Base-by-base conservation (phyloP, 1,140 invertebrate species). In the Drosophila nasuta region DNA sequence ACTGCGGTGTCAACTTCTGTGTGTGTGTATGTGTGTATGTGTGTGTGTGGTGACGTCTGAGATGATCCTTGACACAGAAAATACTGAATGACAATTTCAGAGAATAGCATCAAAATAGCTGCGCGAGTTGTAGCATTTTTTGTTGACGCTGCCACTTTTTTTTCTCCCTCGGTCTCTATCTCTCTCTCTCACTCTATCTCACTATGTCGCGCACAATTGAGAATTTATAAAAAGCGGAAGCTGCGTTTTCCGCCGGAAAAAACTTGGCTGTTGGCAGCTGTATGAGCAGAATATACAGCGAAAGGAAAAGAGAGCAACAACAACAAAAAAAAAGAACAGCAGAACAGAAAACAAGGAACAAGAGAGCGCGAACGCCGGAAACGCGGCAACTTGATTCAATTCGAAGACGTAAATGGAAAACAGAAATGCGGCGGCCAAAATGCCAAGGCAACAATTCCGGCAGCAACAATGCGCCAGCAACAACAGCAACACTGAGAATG, bases 231-330 rank as follows among this genome's bases (percentile, higher is more conserved):
- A 63, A 11, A 51, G 33, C 83, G 83, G 83, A 87, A 80, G 77
- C 79, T 87, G 83, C 87, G 80, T 88, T 87, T 87, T 88, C 83
- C 83, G 83, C 69, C 69, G 83, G 69, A 87, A 87, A 83, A 88
- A 87, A 87, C 85, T 88, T 83, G 83, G 64, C 80, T 80, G 71
- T 59, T 71, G 77, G 52, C 68, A 66, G 48, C 46, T 65, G 66
- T 46, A 70, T 38, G 58, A 45, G 51, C 38, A 79, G 59, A 35
- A 45, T 7, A 38, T 62, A 56, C 43, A 30, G 41, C 15, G 17
- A n/a, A 13, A 11, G 10, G 54, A 56, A 49, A 56, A 5, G 33
- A 33, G 33, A 8, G 7, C 5, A 6, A 33, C 33, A 33, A 33
- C 4, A 35, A 35, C 7, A 38, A 38, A 38, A 38, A 38, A 1